Evolutionary conservation across 2,797 vertebrate genomes (phyloP), one percentile per base, ranked within the genome.

Genomic region (Natrix natrix): DNA sequence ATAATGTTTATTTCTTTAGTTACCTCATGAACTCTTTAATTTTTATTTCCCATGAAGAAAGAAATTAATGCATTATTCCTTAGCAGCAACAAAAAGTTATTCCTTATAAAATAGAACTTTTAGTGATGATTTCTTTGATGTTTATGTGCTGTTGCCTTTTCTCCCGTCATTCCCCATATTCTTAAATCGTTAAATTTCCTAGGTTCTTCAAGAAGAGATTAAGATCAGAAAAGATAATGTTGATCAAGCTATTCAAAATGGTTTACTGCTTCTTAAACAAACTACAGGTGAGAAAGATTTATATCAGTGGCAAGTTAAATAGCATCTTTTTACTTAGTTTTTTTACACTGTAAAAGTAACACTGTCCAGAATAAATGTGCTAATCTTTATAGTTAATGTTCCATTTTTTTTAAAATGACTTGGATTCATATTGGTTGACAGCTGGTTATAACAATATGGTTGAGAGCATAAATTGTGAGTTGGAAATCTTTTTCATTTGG

Each of bases 221-320:
- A 95, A 98, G 92, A 97, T 98, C 95, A 98, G 98, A 95, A 99
- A 98, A 96, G 98, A 98, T 96, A 98, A 98, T 92, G 98, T 99
- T 92, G 99, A 99, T 95, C 98, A 99, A 95, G 99, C 99, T 28
- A 94, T 99, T 95, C 98, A 97, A 92, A 99, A 99, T 95, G 99
- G 99, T 92, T 97, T 99, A 97, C 98, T 99, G 93, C 98, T 99
- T 61, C 98, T 99, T 91, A 99, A 99, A 95, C 99, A 99, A 96
- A 99, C 99, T 93, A 99, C 99, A 98, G 99, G 99, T 99, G 97
- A 95, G 43, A 1, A 54, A 92, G 26, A 8, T 91, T 91, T 20
- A 60, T 83, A 17, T 5, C 37, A 14, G 43, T 20, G 54, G 24
- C 61, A 90, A 59, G 20, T 69, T 2, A 86, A n/a, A 32, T 43